These are phyloP conservation scores for Cephus pygmeus DNA, from an alignment of 2,888 invertebrate genomes.

Conservation along the genomic window DNA sequence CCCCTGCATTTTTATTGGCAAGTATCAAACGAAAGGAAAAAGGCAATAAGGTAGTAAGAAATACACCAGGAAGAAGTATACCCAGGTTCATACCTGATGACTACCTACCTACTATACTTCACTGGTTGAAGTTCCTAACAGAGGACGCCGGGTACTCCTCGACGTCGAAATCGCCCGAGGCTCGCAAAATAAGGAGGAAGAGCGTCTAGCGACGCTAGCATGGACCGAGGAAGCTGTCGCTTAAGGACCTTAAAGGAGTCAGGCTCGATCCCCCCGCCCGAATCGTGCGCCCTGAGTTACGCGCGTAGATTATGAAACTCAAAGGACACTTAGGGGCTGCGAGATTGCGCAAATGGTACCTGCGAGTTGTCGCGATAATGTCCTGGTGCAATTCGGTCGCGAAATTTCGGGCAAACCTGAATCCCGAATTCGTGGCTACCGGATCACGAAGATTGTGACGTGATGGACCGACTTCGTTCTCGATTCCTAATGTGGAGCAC, in stretches of 20 bases:
- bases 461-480: not conserved
- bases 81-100: not conserved
- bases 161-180: conserved; percentile 18
- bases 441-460: not conserved
- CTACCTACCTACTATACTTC: not conserved
- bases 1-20: not conserved
- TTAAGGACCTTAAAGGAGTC: conserved; percentile 25
- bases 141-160: not conserved
- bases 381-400: not conserved
- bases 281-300: not conserved
- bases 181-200: conserved; percentile 12
- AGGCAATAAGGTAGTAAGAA: not conserved
- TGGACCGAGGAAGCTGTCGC: not conserved
- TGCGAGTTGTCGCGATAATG: not conserved
- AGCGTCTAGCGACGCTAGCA: conserved; percentile 13
- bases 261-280: not conserved
- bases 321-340: not conserved
- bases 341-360: not conserved
- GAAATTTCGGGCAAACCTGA: not conserved
- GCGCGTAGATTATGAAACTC: not conserved
- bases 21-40: not conserved
- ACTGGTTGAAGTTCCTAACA: not conserved
- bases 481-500: not conserved
- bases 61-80: not conserved
- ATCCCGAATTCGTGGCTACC: not conserved